Evolutionary conservation across 35 echinoderm and acorn worm species (phyloP).

Genomic region (Apostichopus californicus): DNA sequence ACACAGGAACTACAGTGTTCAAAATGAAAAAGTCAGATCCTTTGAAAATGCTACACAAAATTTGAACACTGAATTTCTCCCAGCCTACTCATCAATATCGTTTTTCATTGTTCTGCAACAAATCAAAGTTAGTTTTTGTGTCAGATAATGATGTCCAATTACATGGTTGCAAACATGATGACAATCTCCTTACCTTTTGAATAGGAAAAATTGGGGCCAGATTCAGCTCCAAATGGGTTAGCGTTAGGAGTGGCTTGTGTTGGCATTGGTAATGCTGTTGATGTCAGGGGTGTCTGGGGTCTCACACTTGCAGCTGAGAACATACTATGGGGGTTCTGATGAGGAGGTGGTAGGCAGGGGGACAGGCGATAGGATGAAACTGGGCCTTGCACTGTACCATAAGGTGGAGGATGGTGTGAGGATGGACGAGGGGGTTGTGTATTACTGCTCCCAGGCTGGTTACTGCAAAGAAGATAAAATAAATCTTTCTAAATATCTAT

Average conservation of each 20-base stretch:
- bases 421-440: neutral
- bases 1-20: too few relatives aligned
- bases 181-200: neutral
- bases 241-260: neutral
- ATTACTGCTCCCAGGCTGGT: constrained; percentile 10
- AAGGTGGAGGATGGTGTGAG: constrained; percentile 32
- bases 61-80: too few relatives aligned
- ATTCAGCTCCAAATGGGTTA: constrained; percentile 41
- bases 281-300: constrained; percentile 44
- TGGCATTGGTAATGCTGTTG: constrained; percentile 52
- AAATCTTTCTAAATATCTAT: too few relatives aligned
- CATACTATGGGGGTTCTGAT: constrained; percentile 53
- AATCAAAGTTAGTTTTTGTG: too few relatives aligned
- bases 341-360: constrained; percentile 26
- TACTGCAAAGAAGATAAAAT: neutral
- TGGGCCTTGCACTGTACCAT: constrained; percentile 39
- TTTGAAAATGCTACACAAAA: too few relatives aligned
- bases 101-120: too few relatives aligned
- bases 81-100: too few relatives aligned
- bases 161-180: too few relatives aligned
- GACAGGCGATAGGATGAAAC: constrained; percentile 26
- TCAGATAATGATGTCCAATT: too few relatives aligned
- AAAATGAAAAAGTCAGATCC: too few relatives aligned
- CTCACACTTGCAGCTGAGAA: constrained; percentile 36
- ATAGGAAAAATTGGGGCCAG: constrained; percentile 31